Evolutionary conservation across 2,888 invertebrate genomes (phyloP), one percentile per base, ranked within the genome.

Genomic region (Melieria picta): DNA sequence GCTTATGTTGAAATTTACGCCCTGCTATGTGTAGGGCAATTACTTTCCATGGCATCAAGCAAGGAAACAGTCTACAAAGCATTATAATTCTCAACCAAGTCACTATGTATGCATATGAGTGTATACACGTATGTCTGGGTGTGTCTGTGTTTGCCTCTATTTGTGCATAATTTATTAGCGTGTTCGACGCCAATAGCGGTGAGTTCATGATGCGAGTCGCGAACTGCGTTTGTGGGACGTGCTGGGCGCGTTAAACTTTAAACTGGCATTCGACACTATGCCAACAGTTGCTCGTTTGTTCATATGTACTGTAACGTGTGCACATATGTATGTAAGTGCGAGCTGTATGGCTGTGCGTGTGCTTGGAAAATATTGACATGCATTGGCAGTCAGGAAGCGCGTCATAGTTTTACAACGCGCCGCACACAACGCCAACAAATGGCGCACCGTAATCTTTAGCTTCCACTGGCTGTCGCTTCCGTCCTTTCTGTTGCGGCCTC

Each of bases 201-300:
- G 30, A 30, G 30, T 30, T 30, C 30, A 30, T 30, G 30, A 30
- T 30, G 30, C 3, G 30, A 30, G 30, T 30, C 30, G 30, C 30
- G 30, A 30, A 30, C 30, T 30, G 30, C 30, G 2, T 2, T 30
- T 30, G 30, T 30, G 30, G 30, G 30, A 30, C 1, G 30, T 30
- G 30, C n/a, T 58, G 56, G 42, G n/a, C 47, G 47, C 16, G n/a
- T 66, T 57, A 66, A 57, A 66, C 57, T 66, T 66, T 57, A 58
- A 66, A 66, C 56, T 58, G 57, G 56, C 66, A 57, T 47, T 66
- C 57, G 48, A 56, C 57, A 47, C 45, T 57, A 56, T 57, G 46
- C 30, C 57, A 46, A 52, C 56, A 57, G 46, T 66, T 16, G 16
- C 52, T 66, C 47, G 57, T 47, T 47, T 4, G 30, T 66, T 46